Evolutionary conservation across 2,113 vertebrate genomes (phyloP).

Genomic region (Rallus limicola): DNA sequence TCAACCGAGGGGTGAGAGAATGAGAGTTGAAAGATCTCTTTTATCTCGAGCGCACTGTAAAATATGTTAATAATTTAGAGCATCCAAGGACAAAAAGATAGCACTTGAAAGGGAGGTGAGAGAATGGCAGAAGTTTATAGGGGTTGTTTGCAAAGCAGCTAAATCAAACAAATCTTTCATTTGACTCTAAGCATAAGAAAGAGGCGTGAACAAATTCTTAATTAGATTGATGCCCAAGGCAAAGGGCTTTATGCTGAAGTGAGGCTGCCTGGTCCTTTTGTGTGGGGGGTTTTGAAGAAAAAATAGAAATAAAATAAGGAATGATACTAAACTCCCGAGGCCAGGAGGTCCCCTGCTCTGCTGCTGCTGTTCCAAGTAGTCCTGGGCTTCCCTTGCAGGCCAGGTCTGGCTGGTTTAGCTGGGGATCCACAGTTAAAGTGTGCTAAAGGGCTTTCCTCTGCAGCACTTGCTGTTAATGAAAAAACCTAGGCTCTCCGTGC

Average conservation of each 20-base stretch:
- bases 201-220: conserved; percentile 36
- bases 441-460: rapidly evolving
- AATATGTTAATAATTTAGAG: conserved; percentile 43
- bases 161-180: conserved; percentile 38
- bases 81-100: conserved; percentile 40
- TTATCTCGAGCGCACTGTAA: conserved; percentile 41
- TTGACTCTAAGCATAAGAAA: neutral
- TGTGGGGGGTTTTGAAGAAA: neutral
- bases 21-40: neutral
- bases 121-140: conserved; percentile 1
- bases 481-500: rapidly evolving
- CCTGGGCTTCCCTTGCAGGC: neutral
- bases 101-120: conserved; percentile 41
- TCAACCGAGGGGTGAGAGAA: neutral
- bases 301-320: neutral
- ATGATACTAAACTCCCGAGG: neutral
- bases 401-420: too few relatives aligned
- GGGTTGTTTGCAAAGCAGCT: conserved; percentile 32
- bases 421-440: too few relatives aligned
- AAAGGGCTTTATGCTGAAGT: neutral
- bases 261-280: neutral
- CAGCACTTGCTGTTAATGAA: neutral
- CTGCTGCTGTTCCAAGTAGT: neutral
- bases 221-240: conserved; percentile 10
- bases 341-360: neutral